phyloP scores from a whole-genome alignment of 2,113 vertebrate species.

The Sardina pilchardus region DNA sequence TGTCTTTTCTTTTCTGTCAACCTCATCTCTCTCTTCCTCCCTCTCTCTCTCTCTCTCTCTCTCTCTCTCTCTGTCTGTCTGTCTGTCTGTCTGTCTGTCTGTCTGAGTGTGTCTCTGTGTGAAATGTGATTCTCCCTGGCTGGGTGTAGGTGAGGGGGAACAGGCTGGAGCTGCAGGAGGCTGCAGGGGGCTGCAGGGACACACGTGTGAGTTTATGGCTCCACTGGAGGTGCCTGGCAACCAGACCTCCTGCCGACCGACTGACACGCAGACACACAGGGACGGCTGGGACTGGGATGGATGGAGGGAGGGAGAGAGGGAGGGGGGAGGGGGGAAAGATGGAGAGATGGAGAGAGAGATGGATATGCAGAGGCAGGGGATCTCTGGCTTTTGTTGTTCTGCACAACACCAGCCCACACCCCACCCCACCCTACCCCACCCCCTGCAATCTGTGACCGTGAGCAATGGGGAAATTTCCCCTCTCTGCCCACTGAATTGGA shows the following conservation, averaged over 20 bases:
- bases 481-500: conserved; percentile 7
- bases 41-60: neutral
- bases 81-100: neutral
- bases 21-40: neutral
- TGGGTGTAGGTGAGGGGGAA: neutral
- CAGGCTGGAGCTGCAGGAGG: neutral
- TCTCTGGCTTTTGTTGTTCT: neutral
- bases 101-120: neutral
- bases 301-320: neutral
- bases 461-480: neutral
- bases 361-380: neutral
- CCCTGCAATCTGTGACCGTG: neutral
- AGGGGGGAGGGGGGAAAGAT: neutral
- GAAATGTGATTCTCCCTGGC: conserved; percentile 16
- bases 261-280: neutral
- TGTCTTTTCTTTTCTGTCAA: neutral
- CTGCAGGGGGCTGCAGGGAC: neutral
- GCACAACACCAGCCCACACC: neutral
- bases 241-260: neutral
- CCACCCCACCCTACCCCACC: neutral
- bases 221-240: neutral
- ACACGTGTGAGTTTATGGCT: neutral
- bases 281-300: neutral
- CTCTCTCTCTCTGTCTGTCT: neutral
- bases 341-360: neutral